Base-by-base conservation (phyloP, 2,113 vertebrate genomes). In the Xenopus tropicalis region DNA sequence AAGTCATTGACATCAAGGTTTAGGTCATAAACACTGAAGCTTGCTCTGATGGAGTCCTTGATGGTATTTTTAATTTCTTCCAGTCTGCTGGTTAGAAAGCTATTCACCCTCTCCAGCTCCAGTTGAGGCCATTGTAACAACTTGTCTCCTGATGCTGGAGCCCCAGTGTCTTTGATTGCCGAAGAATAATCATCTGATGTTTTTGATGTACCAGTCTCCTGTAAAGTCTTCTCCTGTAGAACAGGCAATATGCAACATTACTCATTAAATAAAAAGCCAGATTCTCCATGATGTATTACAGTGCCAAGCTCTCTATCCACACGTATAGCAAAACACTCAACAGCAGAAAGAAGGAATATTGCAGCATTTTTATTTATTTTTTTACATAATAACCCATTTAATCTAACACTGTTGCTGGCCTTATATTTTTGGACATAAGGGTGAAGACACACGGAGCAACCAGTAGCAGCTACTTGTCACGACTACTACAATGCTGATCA, bases 11-110 rank as follows among this genome's bases (percentile, higher is more conserved):
- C 94, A 46, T 99, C 95, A 82, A 96, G 83, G 79, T 94, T 94
- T 84, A 98, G 94, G 85, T 99, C 97, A 0, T 96, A 97, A 82
- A 96, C 92, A 1, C 93, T 97, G 86, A 99, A 96, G 61, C 94
- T 96, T 83, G 96, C 94, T 21, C 93, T 89, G 80, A 98, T 96
- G 48, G 97, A 98, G 90, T 98, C 95, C 84, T 98, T 97, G 80
- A 98, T 98, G 77, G 94, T 96, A 86, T 97, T 98, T 79, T 98
- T 98, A 79, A 98, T 98, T 85, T 98, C 96, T 82, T 98, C 96
- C 23, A 99, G 90, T 19, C 96, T 94, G 85, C 94, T 98, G 78
- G 93, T 99, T 78, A 99, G 90, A 79, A 99, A 98, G 85, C 93
- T 98, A 90, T 95, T 99, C 72, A 99, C 97, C 0, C 94, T 90